Evolutionary conservation across 2,888 invertebrate species (phyloP).

Genomic region (Ormyrus nitidulus): DNA sequence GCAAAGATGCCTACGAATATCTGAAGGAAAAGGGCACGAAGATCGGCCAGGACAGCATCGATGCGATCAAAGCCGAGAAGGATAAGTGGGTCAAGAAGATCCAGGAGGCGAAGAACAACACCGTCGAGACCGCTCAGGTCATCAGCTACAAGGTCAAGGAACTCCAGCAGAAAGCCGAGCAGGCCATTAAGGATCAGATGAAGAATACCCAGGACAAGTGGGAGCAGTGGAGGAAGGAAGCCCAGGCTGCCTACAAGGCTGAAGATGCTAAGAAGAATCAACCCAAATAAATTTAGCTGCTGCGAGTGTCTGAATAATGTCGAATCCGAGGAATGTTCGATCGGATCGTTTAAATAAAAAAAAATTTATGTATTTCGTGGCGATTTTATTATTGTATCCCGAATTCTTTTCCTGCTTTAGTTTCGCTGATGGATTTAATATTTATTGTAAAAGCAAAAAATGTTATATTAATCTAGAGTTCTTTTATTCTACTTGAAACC

Average conservation of each 20-base stretch:
- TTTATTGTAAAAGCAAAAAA: no score
- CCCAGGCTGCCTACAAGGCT: background rate
- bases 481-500: no score
- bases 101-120: background rate
- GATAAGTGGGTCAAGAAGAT: background rate
- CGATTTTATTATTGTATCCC: no score
- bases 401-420: no score
- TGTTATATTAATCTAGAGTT: no score
- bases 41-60: background rate
- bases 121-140: background rate
- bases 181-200: background rate
- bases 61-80: background rate
- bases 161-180: background rate
- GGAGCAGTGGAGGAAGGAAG: conserved; percentile 10
- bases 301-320: no score
- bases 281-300: background rate
- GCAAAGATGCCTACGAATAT: background rate
- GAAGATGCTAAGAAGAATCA: conserved; percentile 1
- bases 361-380: no score
- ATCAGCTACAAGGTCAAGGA: background rate
- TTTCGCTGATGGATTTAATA: no score
- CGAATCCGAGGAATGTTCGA: no score
- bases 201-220: background rate
- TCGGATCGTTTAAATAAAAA: no score
- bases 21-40: background rate